Evolutionary conservation across 1,140 invertebrate genomes (phyloP).

Genomic region (Pseudachorutes palmiensis): DNA sequence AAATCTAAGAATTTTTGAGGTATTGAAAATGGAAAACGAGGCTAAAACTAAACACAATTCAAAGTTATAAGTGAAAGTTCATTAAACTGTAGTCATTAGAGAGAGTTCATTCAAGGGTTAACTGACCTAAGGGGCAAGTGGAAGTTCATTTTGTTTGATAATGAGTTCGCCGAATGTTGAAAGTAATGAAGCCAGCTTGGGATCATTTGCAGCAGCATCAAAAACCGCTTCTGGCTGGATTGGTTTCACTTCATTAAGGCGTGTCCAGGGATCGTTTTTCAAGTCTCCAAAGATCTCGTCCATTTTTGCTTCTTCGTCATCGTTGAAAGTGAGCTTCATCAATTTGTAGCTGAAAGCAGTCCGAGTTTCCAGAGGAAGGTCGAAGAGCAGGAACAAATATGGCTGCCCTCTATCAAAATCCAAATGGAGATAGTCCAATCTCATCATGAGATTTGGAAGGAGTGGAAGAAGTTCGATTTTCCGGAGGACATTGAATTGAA

Average conservation of each 20-base stretch:
- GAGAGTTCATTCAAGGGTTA: too few relatives aligned
- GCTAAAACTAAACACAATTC: too few relatives aligned
- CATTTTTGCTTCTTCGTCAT: not conserved
- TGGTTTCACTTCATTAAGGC: too few relatives aligned
- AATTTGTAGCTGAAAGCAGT: not conserved
- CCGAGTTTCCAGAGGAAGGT: not conserved
- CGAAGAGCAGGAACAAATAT: conserved; percentile 2
- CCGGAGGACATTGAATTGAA: not conserved
- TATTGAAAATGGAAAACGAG: too few relatives aligned
- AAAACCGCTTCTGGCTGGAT: too few relatives aligned
- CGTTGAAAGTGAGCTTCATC: not conserved
- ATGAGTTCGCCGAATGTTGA: not conserved
- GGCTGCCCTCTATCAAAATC: conserved; percentile 11
- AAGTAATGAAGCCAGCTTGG: not conserved
- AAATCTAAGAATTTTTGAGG: too few relatives aligned
- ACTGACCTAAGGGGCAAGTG: too few relatives aligned
- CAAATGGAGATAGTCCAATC: not conserved
- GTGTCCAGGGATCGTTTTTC: not conserved
- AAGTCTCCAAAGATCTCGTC: not conserved
- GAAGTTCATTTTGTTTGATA: too few relatives aligned
- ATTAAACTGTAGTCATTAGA: too few relatives aligned
- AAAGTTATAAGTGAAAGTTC: too few relatives aligned
- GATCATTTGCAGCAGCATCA: not conserved
- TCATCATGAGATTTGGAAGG: not conserved
- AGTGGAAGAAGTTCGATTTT: not conserved